Evolutionary conservation across 2,113 vertebrate genomes (phyloP).

Genomic region (Thermophis baileyi): DNA sequence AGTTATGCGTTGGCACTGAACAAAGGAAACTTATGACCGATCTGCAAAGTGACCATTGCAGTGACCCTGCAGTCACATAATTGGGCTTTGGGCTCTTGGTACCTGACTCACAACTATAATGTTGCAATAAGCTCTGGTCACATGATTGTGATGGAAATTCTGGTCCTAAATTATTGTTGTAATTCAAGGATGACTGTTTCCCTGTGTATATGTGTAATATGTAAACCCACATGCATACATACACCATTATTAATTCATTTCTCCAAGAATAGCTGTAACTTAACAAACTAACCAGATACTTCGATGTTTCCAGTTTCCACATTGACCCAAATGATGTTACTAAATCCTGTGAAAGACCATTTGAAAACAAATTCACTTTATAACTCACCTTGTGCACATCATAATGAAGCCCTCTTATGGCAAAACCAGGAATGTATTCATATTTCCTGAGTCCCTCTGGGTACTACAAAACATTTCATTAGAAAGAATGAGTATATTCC

Average conservation of each 20-base stretch:
- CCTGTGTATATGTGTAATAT: not conserved
- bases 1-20: not conserved
- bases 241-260: not conserved
- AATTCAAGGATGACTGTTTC: not conserved
- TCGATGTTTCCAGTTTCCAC: not conserved
- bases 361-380: not conserved
- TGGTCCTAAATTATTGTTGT: not conserved
- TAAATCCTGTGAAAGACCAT: not conserved
- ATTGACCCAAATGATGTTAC: not conserved
- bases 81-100: not conserved
- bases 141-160: not conserved
- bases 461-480: slow-evolving; percentile 64
- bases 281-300: not conserved
- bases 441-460: slow-evolving; percentile 76
- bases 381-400: slow-evolving; percentile 77
- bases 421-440: slow-evolving; percentile 77
- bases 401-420: slow-evolving; percentile 79
- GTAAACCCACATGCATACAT: not conserved
- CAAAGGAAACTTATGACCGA: not conserved
- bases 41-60: not conserved
- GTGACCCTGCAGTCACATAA: not conserved
- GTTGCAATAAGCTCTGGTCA: not conserved
- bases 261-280: not conserved
- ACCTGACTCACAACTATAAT: not conserved
- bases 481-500: not conserved